Percentiles rank a stretch among this genome's conserved stretches.
phyloP scores from a whole-genome alignment of 2,888 invertebrate species.

The Ophraella communa region DNA sequence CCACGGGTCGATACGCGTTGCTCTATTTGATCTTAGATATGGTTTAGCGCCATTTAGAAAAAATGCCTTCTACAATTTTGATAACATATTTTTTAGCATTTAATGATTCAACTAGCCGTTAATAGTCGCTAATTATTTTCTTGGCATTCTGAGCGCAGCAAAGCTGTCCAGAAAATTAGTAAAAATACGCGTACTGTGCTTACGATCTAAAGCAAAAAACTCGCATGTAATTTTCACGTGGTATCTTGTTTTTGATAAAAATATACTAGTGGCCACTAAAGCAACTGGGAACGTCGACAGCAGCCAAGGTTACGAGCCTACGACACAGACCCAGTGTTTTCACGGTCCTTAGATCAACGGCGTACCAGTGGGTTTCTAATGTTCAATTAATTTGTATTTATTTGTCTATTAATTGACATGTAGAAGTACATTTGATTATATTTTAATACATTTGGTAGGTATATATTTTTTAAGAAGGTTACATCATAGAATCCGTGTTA shows the following conservation, averaged over 20 bases:
- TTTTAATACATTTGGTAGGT: background rate
- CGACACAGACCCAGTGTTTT: slow-evolving; percentile 10
- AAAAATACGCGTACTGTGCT: background rate
- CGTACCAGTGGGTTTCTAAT: background rate
- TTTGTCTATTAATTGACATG: no score
- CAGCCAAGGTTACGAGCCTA: slow-evolving; percentile 23
- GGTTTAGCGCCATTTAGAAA: no score
- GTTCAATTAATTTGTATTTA: background rate
- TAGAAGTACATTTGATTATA: no score
- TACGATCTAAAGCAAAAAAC: background rate
- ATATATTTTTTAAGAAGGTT: background rate
- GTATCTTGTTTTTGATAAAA: slow-evolving; percentile 8
- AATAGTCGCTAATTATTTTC: slow-evolving; percentile 8
- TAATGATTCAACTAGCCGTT: slow-evolving; percentile 5
- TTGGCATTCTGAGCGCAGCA: slow-evolving; percentile 2
- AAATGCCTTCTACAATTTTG: no score
- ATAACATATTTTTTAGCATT: background rate
- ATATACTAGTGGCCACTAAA: slow-evolving; percentile 2
- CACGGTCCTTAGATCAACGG: background rate
- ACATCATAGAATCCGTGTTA: background rate
- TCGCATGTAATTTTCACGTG: slow-evolving; percentile 7
- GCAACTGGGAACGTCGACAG: slow-evolving; percentile 8
- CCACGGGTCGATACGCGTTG: no score
- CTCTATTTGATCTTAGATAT: no score
- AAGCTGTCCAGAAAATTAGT: slow-evolving; percentile 1